Conservation (phyloP, 2,888 invertebrate species). For the Campopleginae sp. region DNA sequence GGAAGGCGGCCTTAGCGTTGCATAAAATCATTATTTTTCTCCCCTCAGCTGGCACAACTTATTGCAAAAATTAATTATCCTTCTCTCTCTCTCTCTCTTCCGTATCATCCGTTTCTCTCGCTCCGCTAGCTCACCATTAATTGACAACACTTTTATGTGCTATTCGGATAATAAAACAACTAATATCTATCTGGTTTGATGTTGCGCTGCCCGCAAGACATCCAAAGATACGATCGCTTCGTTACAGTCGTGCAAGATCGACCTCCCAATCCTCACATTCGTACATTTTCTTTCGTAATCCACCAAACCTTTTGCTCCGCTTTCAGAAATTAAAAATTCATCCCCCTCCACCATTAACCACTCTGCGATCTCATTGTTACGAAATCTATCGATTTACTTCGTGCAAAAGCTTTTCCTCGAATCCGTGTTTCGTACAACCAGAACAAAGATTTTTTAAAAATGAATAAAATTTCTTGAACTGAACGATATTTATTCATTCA, state of each 20-base stretch:
- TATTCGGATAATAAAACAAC: conserved; percentile 26
- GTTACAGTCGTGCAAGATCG: conserved; percentile 19
- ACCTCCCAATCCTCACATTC: conserved; percentile 56
- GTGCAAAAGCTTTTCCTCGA: not conserved
- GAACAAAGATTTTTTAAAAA: too few species aligned
- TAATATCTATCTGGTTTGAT: conserved; percentile 44
- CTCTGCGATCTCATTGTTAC: not conserved
- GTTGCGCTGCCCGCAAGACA: conserved; percentile 29
- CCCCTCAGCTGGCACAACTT: conserved; percentile 61
- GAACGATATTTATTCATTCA: too few species aligned
- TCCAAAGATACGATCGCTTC: conserved; percentile 46
- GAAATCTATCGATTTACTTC: not conserved
- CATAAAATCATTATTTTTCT: conserved; percentile 64
- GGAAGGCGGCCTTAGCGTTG: conserved; percentile 62
- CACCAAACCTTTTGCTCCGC: conserved; percentile 11
- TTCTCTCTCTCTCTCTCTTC: conserved; percentile 37
- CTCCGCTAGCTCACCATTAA: conserved; percentile 47
- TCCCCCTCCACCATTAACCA: not conserved
- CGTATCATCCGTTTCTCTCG: conserved; percentile 26
- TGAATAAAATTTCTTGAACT: too few species aligned
- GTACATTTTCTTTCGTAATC: conserved; percentile 58
- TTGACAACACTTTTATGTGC: conserved; percentile 49
- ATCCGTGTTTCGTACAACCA: too few species aligned
- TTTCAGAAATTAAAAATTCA: not conserved
- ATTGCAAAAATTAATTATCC: conserved; percentile 68